These are phyloP conservation scores for Cryptosula pallasiana DNA, from an alignment of 2,888 invertebrate species.

Conservation along the genomic window DNA sequence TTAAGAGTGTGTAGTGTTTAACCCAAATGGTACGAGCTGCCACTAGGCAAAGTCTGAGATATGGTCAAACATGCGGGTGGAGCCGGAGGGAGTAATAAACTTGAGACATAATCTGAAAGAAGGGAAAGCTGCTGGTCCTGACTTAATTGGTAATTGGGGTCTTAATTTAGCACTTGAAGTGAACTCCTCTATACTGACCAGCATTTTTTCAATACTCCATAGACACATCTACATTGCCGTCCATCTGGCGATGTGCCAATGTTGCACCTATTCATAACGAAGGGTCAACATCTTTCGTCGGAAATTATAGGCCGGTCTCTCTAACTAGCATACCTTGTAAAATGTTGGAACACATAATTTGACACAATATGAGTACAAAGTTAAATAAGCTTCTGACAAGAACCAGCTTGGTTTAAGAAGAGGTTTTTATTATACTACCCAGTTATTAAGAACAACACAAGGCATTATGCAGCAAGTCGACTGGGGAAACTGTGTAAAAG, in stretches of 20 bases:
- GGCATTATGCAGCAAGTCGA: too few species aligned
- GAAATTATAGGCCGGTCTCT: background rate
- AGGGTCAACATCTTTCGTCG: background rate
- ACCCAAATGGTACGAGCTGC: too few species aligned
- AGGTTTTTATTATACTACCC: too few species aligned
- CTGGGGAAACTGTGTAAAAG: too few species aligned
- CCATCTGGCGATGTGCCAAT: background rate
- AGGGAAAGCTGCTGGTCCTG: background rate
- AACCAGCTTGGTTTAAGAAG: too few species aligned
- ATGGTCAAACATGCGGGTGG: too few species aligned
- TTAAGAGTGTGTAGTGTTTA: too few species aligned
- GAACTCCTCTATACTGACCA: background rate
- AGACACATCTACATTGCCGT: background rate
- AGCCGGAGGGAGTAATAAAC: background rate
- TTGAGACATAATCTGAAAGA: background rate
- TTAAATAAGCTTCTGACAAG: too few species aligned
- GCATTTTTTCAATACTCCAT: background rate
- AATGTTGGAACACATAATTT: background rate
- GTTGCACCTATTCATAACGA: background rate
- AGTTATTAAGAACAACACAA: too few species aligned
- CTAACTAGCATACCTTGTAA: background rate
- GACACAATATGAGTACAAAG: background rate
- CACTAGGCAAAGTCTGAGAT: too few species aligned
- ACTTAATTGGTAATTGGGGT: background rate
- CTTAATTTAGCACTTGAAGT: background rate